Conservation (phyloP, 2,888 invertebrate species). For the Agonopterix subpropinquella region DNA sequence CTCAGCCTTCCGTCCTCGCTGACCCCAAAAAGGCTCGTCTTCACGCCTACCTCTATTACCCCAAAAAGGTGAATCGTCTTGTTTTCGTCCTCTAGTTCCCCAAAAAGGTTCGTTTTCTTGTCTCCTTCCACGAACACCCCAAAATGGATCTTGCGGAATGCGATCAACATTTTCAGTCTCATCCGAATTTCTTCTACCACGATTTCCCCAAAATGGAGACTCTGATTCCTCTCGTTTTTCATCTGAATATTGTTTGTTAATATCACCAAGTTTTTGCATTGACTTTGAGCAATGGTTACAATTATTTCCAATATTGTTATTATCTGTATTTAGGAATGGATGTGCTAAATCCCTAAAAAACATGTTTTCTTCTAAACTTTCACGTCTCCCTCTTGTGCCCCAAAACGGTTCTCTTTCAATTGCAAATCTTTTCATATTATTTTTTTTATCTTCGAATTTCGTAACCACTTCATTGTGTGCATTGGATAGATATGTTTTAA, state of each 20-base stretch:
- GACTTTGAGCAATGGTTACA: too few relatives aligned
- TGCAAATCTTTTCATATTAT: too few relatives aligned
- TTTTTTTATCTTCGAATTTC: too few relatives aligned
- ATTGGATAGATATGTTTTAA: too few relatives aligned
- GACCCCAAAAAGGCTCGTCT: constrained; percentile 61
- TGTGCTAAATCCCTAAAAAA: too few relatives aligned
- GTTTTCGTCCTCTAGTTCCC: constrained; percentile 53
- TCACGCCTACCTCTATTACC: constrained; percentile 30
- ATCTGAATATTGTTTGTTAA: too few relatives aligned
- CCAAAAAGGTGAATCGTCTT: constrained; percentile 19
- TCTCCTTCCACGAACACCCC: constrained; percentile 43
- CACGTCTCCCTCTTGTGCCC: constrained; percentile 55
- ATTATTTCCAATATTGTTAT: too few relatives aligned
- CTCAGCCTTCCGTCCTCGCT: constrained; percentile 39
- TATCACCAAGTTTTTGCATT: too few relatives aligned
- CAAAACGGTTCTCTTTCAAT: constrained; percentile 46
- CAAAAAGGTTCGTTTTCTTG: constrained; percentile 48
- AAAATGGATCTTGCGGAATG: constrained; percentile 32
- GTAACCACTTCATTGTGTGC: too few relatives aligned
- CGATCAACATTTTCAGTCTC: constrained; percentile 25
- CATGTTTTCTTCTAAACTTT: constrained; percentile 1
- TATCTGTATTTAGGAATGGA: too few relatives aligned
- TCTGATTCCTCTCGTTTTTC: constrained; percentile 14
- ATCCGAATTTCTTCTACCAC: constrained; percentile 32
- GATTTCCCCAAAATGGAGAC: constrained; percentile 56